Evolutionary conservation across 2,888 invertebrate genomes (phyloP).

Genomic region (Apamea sordens): DNA sequence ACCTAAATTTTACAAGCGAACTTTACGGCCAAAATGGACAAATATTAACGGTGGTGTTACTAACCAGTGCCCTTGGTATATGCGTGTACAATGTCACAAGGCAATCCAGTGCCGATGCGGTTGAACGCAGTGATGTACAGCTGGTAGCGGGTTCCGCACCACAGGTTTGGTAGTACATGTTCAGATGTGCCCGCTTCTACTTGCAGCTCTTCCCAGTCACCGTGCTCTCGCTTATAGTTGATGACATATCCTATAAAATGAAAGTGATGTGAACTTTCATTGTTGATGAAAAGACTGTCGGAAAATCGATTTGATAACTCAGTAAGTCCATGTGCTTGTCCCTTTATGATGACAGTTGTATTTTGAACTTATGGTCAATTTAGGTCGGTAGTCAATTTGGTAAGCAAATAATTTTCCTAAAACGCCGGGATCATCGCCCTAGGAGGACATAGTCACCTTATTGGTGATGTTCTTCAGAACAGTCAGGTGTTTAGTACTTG

Average conservation of each 20-base stretch:
- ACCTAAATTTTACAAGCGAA: neutral
- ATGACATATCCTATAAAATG: constrained; percentile 93
- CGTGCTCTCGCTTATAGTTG: constrained; percentile 96
- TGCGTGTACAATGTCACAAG: constrained; percentile 96
- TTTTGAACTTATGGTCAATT: neutral
- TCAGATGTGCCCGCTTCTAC: constrained; percentile 95
- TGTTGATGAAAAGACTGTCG: neutral
- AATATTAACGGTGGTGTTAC: constrained; percentile 41
- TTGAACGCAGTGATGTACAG: constrained; percentile 97
- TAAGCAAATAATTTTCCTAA: neutral
- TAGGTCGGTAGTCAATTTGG: neutral
- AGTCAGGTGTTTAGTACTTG: neutral
- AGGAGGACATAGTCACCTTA: neutral
- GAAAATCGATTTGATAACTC: neutral
- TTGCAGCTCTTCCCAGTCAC: constrained; percentile 97
- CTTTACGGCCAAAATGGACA: neutral
- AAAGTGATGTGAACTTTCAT: neutral
- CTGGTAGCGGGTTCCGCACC: constrained; percentile 97
- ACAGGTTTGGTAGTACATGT: constrained; percentile 94
- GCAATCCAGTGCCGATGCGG: constrained; percentile 96
- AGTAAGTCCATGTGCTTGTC: too few relatives aligned
- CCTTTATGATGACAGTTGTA: neutral
- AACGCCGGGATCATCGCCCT: neutral
- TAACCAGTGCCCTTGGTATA: constrained; percentile 95
- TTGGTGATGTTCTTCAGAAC: neutral